Evolutionary conservation across 1,140 invertebrate species (phyloP).

Genomic region (Penaeus japonicus): DNA sequence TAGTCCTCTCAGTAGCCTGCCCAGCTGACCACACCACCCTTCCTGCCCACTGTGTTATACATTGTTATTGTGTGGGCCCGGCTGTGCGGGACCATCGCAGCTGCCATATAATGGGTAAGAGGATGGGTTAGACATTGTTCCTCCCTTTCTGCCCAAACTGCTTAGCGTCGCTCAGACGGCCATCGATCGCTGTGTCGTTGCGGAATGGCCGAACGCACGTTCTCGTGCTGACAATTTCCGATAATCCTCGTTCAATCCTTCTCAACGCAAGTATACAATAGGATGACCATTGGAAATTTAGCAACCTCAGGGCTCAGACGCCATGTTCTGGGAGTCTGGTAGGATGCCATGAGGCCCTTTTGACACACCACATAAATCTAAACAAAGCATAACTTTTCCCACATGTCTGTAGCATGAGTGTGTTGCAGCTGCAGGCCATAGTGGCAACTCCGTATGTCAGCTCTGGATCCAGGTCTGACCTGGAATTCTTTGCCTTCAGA

Average conservation of each 20-base stretch:
- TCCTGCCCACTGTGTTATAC: slow-evolving; percentile 29
- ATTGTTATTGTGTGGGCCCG: slow-evolving; percentile 52
- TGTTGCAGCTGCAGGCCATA: too few species aligned
- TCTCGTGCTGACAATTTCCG: neutral
- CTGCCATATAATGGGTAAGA: slow-evolving; percentile 52
- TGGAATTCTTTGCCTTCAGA: too few species aligned
- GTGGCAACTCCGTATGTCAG: too few species aligned
- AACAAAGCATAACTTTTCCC: too few species aligned
- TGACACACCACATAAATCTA: too few species aligned
- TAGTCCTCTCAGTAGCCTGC: neutral
- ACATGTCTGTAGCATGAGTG: too few species aligned
- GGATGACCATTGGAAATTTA: too few species aligned
- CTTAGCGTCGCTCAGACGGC: slow-evolving; percentile 41
- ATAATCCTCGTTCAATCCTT: neutral
- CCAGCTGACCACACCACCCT: slow-evolving; percentile 42
- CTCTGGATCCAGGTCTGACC: too few species aligned
- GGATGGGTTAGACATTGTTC: slow-evolving; percentile 55
- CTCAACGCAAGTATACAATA: neutral
- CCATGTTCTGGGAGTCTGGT: too few species aligned
- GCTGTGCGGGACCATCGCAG: slow-evolving; percentile 38
- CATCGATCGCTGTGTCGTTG: slow-evolving; percentile 47
- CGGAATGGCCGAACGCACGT: slow-evolving; percentile 44
- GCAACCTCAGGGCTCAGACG: too few species aligned
- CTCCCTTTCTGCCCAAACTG: slow-evolving; percentile 50
- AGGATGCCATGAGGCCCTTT: too few species aligned